phyloP scores from a whole-genome alignment of 2,888 invertebrate species.

The Congeria kusceri region DNA sequence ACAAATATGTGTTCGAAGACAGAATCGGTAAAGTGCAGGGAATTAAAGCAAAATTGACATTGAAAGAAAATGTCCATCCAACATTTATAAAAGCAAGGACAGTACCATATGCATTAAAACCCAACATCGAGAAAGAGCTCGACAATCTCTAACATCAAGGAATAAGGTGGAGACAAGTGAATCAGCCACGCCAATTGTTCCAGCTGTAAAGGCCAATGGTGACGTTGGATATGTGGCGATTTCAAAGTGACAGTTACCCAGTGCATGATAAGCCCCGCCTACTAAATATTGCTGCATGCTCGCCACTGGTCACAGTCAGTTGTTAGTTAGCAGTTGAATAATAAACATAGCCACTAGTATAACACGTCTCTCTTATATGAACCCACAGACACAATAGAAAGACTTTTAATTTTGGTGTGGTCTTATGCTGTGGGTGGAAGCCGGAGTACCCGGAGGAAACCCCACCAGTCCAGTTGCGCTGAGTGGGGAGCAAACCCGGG shows the following conservation, averaged over 20 bases:
- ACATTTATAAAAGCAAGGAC: constrained; percentile 64
- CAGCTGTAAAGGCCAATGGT: neutral
- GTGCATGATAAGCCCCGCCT: no score
- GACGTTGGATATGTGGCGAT: constrained; percentile 67
- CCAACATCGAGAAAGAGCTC: constrained; percentile 38
- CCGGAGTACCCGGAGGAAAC: no score
- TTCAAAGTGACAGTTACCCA: constrained; percentile 70
- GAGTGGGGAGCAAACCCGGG: no score
- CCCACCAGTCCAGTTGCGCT: no score
- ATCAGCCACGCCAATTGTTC: constrained; percentile 23
- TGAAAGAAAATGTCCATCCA: constrained; percentile 40
- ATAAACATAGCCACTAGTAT: no score
- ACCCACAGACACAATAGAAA: no score
- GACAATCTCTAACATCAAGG: constrained; percentile 16
- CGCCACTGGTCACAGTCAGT: no score
- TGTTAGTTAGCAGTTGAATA: no score
- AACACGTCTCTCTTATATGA: no score
- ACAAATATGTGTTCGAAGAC: constrained; percentile 16
- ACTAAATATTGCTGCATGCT: no score
- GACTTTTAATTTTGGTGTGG: no score
- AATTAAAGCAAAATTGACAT: constrained; percentile 42
- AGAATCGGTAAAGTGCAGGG: constrained; percentile 33
- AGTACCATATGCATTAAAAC: constrained; percentile 52
- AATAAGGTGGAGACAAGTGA: constrained; percentile 25
- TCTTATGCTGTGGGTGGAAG: no score